Base-by-base conservation (phyloP, 2,888 invertebrate genomes). In the Agrenia bidenticulata region DNA sequence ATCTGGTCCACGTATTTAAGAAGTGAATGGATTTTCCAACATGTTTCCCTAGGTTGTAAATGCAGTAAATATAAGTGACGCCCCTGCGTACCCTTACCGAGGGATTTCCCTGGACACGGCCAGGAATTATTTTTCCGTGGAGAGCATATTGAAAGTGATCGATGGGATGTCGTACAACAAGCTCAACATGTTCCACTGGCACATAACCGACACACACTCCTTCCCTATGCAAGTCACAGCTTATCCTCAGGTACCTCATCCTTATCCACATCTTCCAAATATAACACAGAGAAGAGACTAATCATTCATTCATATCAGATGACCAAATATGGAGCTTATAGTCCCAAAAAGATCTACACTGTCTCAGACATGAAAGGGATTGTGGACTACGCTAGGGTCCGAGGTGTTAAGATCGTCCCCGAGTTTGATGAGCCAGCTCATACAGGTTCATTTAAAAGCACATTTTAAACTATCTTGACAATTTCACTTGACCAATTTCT, bases 51-150 rank as follows among this genome's bases (percentile, higher is more conserved):
- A 45, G 37, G 57, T 72, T 11, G 58, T 75, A 2, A 53, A 42
- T 45, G 63, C 27, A 21, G 74, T 64, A 4, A 23, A 51, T 11
- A 80, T 84, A 62, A 76, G 76, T 17, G 84, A 85, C 76, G 79
- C 77, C 61, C 85, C 85, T 1, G 77, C 83, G 15, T 85, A 83
- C 77, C 74, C 78, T 1, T 81, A 83, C 70, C 79, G 85, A 51
- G 85, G 85, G 9, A 64, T 85, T 2, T 78, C 83, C 70, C 72
- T 85, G 17, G 85, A 85, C 77, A 81, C 84, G 0, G 80, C 83
- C 1, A 76, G 84, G 19, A 94, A 96, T 80, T 85, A 80, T 75
- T 74, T 84, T 26, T 79, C 81, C 24, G 78, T 81, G 56, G 77
- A 49, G 75, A 24, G 79, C 13, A 75, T 84, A 49, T 77, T 79